phyloP scores from a whole-genome alignment of 2,113 vertebrate species.

The Bagarius yarrelli region DNA sequence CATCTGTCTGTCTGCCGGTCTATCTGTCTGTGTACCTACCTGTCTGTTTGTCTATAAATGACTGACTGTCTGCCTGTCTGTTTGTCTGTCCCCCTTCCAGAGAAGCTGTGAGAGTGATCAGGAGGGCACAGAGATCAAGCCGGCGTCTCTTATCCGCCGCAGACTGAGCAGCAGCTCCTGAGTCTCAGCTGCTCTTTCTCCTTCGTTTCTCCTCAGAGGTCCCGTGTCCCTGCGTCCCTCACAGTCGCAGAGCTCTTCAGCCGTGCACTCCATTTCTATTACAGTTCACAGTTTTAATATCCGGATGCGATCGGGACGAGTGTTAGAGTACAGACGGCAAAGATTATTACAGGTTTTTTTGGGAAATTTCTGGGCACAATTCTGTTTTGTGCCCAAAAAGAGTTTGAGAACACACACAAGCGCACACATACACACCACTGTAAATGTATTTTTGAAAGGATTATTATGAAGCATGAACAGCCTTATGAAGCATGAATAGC shows the following conservation, averaged over 20 bases:
- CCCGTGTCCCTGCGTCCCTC: neutral
- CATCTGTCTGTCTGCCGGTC: too few relatives aligned
- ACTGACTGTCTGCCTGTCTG: neutral
- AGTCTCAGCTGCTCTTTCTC: neutral
- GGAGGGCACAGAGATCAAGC: constrained; percentile 66
- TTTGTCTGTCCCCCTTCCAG: constrained; percentile 52
- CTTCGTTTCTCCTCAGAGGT: neutral
- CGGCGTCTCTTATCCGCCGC: constrained; percentile 58
- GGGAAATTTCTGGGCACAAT: neutral
- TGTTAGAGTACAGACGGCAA: neutral
- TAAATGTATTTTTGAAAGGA: neutral
- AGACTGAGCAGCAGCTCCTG: constrained; percentile 74
- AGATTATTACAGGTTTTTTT: neutral
- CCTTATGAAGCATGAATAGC: neutral
- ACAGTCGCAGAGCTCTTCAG: neutral
- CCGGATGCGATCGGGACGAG: neutral
- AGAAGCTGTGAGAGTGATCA: constrained; percentile 73
- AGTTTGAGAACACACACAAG: neutral
- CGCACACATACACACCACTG: neutral
- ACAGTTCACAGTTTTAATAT: neutral
- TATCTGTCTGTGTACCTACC: too few relatives aligned
- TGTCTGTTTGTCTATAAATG: neutral
- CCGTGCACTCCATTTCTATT: neutral
- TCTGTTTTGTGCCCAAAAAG: neutral
- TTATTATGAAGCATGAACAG: neutral